These are phyloP conservation scores for Ceratina calcarata DNA, from an alignment of 1,140 invertebrate genomes.

Conservation along the genomic window DNA sequence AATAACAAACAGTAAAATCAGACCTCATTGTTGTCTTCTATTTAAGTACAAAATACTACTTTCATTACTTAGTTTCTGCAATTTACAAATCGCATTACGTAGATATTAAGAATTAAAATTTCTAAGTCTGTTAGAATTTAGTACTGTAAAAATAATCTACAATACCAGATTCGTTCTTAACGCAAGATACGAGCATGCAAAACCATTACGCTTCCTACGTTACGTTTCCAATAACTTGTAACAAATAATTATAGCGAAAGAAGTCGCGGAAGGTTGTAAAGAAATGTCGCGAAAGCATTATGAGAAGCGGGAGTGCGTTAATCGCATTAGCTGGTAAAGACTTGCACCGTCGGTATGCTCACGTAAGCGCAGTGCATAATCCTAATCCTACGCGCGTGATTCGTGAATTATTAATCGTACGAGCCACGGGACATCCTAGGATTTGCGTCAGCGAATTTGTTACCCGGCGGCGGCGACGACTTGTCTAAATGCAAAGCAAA, in stretches of 20 bases:
- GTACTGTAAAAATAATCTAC: too few relatives aligned
- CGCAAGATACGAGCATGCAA: too few relatives aligned
- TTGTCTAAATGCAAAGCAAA: slow-evolving; percentile 1
- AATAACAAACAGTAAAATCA: not conserved
- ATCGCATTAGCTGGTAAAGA: slow-evolving; percentile 36
- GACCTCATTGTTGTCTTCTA: not conserved
- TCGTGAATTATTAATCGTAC: slow-evolving; percentile 48
- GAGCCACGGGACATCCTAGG: slow-evolving; percentile 23
- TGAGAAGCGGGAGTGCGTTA: slow-evolving; percentile 4
- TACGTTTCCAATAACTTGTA: too few relatives aligned
- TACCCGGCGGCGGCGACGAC: not conserved
- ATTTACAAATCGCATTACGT: not conserved
- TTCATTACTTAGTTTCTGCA: not conserved
- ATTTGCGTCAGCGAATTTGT: slow-evolving; percentile 33
- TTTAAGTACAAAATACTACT: not conserved
- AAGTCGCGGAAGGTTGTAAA: not conserved
- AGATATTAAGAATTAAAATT: too few relatives aligned
- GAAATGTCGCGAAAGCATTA: slow-evolving; percentile 6
- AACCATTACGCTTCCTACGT: not conserved
- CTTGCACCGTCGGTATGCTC: slow-evolving; percentile 8
- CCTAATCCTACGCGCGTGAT: slow-evolving; percentile 44
- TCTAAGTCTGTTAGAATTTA: too few relatives aligned
- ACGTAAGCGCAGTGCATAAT: slow-evolving; percentile 46
- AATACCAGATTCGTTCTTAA: too few relatives aligned
- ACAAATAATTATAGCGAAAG: not conserved